Evolutionary conservation across 2,113 vertebrate species (phyloP).

Genomic region (Litocranius walleri): DNA sequence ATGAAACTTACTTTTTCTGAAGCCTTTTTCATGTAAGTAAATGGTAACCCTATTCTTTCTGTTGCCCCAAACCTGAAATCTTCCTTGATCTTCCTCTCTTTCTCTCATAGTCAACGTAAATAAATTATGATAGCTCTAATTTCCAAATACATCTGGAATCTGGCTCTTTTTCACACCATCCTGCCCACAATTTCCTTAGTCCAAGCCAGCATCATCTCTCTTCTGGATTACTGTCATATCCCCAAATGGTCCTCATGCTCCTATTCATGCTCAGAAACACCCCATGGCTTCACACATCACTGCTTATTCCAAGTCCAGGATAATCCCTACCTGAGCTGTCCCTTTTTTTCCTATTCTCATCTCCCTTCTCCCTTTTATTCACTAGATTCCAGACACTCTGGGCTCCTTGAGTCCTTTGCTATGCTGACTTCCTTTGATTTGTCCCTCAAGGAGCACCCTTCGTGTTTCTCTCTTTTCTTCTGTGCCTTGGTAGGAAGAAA

Average conservation of each 20-base stretch:
- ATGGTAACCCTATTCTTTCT: not conserved
- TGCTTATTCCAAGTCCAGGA: not conserved
- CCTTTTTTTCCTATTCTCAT: not conserved
- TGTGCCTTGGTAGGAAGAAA: not conserved
- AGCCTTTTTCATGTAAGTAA: not conserved
- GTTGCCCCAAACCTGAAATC: not conserved
- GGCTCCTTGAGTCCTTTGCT: not conserved
- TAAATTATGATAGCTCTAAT: not conserved
- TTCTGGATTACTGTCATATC: not conserved
- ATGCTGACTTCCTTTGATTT: not conserved
- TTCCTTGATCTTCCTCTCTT: not conserved
- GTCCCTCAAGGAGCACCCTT: not conserved
- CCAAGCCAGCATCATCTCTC: not conserved
- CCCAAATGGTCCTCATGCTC: not conserved
- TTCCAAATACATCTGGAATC: not conserved
- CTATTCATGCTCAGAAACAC: not conserved
- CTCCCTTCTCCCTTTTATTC: not conserved
- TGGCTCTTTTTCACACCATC: not conserved
- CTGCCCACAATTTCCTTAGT: not conserved
- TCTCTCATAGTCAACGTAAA: not conserved
- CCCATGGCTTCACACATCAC: not conserved
- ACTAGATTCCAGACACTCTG: not conserved
- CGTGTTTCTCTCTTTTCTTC: not conserved
- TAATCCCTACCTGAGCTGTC: not conserved
- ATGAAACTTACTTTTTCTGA: not conserved